Percentiles rank a stretch among this genome's conserved stretches.
Evolutionary conservation across 2,797 vertebrate species (phyloP).

Genomic region (Threskiornis aethiopicus): DNA sequence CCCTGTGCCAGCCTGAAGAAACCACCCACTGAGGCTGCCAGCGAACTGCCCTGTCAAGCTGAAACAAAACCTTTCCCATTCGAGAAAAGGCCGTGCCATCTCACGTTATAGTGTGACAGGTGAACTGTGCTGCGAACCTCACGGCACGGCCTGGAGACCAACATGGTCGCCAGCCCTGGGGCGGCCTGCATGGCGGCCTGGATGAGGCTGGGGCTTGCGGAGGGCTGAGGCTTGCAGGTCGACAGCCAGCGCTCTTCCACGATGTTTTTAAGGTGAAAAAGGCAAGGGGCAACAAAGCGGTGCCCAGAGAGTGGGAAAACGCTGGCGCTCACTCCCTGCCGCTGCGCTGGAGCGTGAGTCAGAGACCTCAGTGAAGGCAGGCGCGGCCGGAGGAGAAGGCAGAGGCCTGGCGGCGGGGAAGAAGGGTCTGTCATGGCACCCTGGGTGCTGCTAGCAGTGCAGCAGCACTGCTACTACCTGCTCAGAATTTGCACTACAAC

Average conservation of each 20-base stretch:
- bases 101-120: background rate
- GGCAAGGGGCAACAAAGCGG: background rate
- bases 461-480: too few relatives aligned
- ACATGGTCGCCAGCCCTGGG: background rate
- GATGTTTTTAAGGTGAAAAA: background rate
- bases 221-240: background rate
- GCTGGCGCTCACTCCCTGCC: background rate
- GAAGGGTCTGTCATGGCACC: background rate
- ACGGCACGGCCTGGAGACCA: accelerated
- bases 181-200: accelerated
- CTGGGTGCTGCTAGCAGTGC: accelerated
- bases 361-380: background rate
- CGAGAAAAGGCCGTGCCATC: background rate
- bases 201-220: background rate
- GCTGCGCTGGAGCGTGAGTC: background rate
- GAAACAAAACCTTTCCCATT: background rate
- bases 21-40: background rate
- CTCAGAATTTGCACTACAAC: background rate
- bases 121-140: background rate
- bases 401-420: background rate
- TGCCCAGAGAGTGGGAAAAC: background rate
- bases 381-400: background rate
- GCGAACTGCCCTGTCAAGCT: background rate
- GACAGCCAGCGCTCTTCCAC: background rate
- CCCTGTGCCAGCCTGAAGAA: background rate